Base-by-base conservation (phyloP, 2,797 vertebrate genomes). In the Cuniculus paca region DNA sequence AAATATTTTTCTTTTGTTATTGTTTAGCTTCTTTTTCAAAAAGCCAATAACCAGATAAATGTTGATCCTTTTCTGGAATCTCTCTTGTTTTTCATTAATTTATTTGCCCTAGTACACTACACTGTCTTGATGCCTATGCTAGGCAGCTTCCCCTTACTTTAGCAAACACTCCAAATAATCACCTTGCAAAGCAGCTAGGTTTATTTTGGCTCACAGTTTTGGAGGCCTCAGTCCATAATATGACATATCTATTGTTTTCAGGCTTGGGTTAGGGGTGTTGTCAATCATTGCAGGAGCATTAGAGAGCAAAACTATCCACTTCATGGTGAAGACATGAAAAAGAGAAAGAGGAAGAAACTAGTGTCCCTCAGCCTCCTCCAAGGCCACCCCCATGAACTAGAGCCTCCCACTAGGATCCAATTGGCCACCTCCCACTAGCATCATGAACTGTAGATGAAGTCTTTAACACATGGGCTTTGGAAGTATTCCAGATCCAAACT, bases 1-100 rank as follows among this genome's bases (percentile, higher is more conserved):
- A 86, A 90, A 77, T 78, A 70, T 22, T 82, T 94, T 85, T 88
- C 19, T 42, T 86, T 60, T 90, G 13, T 24, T 94, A 22, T 78
- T 87, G 60, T 80, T 94, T 78, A 74, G 12, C 13, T 34, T 72
- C 68, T 45, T 65, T 91, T 79, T 70, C 6, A 88, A 61, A 86
- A 90, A 82, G 60, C 4, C 45, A 52, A 78, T 70, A 36, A 82
- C 7, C 60, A 12, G 26, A 1, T 63, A 82, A 63, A 19, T 54
- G 12, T 85, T 61, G n/a, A 19, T 88, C 31, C 16, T 56, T 86
- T 95, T 94, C n/a, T 90, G 11, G 17, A 8, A 81, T 70, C 39
- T 86, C n/a, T 92, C 1, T 90, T 95, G 31, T 79, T 86, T 88
- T 63, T 9, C 28, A 42, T n/a, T 56, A 65, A 68, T 78, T 65